Evolutionary conservation across 2,797 vertebrate species (phyloP).

Genomic region (Peromyscus attwateri): DNA sequence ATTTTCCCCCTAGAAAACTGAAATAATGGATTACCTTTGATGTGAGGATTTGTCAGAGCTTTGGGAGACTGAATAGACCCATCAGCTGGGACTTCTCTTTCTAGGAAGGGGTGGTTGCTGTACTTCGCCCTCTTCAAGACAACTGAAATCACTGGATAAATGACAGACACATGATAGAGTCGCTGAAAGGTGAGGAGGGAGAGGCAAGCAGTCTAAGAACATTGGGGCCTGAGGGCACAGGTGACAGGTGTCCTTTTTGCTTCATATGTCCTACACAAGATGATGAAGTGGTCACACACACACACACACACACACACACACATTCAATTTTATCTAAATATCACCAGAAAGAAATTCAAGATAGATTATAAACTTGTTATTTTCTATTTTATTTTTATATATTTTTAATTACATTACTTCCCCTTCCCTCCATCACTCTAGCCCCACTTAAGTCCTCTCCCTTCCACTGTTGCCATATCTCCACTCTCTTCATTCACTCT

Average conservation of each 20-base stretch:
- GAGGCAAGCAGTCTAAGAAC: not conserved
- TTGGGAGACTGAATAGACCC: conserved; percentile 58
- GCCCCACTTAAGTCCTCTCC: not conserved
- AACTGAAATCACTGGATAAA: not conserved
- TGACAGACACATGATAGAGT: not conserved
- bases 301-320: not conserved
- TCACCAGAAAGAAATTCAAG: not conserved
- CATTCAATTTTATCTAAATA: not conserved
- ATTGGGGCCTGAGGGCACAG: not conserved
- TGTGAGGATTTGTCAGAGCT: conserved; percentile 70
- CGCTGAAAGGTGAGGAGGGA: not conserved
- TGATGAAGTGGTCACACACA: not conserved
- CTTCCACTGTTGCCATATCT: not conserved
- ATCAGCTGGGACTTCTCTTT: conserved; percentile 63
- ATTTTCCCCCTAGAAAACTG: conserved; percentile 76
- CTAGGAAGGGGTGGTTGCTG: not conserved
- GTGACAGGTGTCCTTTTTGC: not conserved
- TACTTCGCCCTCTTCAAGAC: not conserved
- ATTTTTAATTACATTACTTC: not conserved
- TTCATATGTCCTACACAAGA: not conserved
- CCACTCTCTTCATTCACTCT: no score
- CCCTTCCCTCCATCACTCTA: not conserved
- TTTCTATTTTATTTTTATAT: not conserved
- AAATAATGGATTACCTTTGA: conserved; percentile 78
- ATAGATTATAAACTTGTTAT: not conserved